A percentile compares a stretch with the other conserved stretches of the same genome.
Evolutionary conservation across 2,113 vertebrate species (phyloP).

Genomic region (Ceuthmochares aereus): DNA sequence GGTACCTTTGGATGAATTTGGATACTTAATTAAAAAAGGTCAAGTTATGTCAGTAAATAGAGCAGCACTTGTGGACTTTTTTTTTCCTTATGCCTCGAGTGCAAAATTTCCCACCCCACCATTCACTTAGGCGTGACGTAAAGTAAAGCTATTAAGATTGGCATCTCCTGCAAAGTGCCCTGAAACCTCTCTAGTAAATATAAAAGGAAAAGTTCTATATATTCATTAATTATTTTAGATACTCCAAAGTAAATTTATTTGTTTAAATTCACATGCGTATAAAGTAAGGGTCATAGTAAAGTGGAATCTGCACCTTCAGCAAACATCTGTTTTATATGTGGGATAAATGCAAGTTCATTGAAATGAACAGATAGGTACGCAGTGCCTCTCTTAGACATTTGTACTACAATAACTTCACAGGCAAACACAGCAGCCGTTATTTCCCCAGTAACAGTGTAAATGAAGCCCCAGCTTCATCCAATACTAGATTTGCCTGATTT

Average conservation of each 20-base stretch:
- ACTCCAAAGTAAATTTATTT: background rate
- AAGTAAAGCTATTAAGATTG: background rate
- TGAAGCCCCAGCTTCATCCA: background rate
- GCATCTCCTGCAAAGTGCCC: background rate
- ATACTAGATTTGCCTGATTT: background rate
- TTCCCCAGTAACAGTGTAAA: background rate
- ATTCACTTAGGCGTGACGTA: background rate
- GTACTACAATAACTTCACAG: background rate
- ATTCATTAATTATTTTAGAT: background rate
- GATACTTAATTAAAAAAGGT: background rate
- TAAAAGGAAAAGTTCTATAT: background rate
- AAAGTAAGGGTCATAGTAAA: background rate
- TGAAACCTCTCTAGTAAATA: background rate
- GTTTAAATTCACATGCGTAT: background rate
- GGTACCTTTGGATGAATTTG: background rate
- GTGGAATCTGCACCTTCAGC: background rate
- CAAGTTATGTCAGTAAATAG: background rate
- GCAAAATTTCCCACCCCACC: background rate
- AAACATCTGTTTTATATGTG: background rate
- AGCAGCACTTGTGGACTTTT: background rate
- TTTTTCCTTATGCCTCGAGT: rapidly evolving
- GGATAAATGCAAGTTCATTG: background rate
- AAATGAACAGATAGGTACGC: background rate
- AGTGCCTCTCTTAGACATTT: background rate
- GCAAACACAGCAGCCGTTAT: background rate